Conservation (phyloP, 2,888 invertebrate species). For the Aleiodes leptofemur region DNA sequence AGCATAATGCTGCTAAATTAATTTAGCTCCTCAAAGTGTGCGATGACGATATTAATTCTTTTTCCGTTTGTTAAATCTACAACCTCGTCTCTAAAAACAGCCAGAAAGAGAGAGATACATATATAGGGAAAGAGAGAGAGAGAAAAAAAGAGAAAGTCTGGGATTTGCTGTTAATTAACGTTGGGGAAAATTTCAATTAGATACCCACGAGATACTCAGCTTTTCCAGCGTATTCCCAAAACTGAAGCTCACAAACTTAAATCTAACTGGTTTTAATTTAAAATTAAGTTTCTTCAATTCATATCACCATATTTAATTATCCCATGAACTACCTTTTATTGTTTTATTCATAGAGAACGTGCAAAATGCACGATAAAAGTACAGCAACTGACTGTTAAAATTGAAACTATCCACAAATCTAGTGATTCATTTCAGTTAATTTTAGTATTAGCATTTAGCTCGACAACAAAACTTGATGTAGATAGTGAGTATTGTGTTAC, state of each 20-base stretch:
- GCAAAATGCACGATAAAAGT: too few relatives aligned
- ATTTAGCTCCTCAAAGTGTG: too few relatives aligned
- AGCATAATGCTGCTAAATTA: too few relatives aligned
- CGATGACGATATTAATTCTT: too few relatives aligned
- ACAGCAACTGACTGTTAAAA: too few relatives aligned
- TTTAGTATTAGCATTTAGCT: too few relatives aligned
- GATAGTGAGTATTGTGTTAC: too few relatives aligned
- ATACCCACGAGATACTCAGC: slow-evolving; percentile 12
- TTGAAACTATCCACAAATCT: too few relatives aligned
- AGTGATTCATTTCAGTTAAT: too few relatives aligned
- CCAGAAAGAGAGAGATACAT: neutral
- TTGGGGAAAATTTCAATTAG: slow-evolving; percentile 31
- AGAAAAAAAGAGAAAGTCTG: neutral
- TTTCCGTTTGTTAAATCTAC: too few relatives aligned
- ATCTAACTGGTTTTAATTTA: neutral
- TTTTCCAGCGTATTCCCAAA: slow-evolving; percentile 1
- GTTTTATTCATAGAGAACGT: neutral
- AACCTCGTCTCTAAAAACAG: neutral
- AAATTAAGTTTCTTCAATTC: slow-evolving; percentile 7
- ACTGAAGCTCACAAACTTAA: slow-evolving; percentile 11
- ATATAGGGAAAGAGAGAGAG: too few relatives aligned
- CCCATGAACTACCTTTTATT: neutral
- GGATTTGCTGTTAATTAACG: slow-evolving; percentile 34
- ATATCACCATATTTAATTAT: slow-evolving; percentile 9
- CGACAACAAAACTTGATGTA: too few relatives aligned